Evolutionary conservation across 2,888 invertebrate species (phyloP), one percentile per base, ranked within the genome.

Genomic region (Phalera bucephala): DNA sequence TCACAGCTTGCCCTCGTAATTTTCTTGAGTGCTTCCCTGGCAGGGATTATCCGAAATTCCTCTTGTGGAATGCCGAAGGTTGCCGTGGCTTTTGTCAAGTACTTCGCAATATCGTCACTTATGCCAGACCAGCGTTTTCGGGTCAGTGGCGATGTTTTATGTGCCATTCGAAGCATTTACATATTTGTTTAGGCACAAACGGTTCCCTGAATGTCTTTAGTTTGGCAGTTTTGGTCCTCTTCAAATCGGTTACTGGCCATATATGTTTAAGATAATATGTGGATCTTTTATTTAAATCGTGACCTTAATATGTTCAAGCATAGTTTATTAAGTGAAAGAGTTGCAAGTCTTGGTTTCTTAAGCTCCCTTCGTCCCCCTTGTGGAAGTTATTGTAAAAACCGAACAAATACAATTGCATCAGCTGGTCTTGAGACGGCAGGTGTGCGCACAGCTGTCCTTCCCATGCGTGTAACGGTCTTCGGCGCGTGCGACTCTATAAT

Each of bases 391-490:
- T 28, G 42, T 20, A 34, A 26, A 39, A 38, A 40, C 22, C 23
- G 22, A 32, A 39, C 35, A 49, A 48, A 40, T 17, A 23, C 27
- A 39, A 28, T 20, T 31, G 34, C 44, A 52, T 57, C 57, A 62
- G 64, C 64, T 64, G 64, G 22, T 33, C 17, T 49, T 34, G 28
- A 11, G 19, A 11, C 31, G 53, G 67, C 72, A 71, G 70, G 72
- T 72, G 72, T 33, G 51, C 27, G 19, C 40, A 37, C 72, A 72
- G 72, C 73, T 72, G 72, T 54, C 38, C 40, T 35, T n/a, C 33
- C 31, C 51, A 42, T 36, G 38, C 40, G 42, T 40, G 49, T 59
- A 72, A 71, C 70, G 63, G 72, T 54, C 60, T 47, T 21, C 28
- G 30, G 53, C 56, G 50, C 45, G 54, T 60, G 61, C 52, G 44